phyloP scores from a whole-genome alignment of 1,140 invertebrate species.

The Pseudobourletiella spinata region DNA sequence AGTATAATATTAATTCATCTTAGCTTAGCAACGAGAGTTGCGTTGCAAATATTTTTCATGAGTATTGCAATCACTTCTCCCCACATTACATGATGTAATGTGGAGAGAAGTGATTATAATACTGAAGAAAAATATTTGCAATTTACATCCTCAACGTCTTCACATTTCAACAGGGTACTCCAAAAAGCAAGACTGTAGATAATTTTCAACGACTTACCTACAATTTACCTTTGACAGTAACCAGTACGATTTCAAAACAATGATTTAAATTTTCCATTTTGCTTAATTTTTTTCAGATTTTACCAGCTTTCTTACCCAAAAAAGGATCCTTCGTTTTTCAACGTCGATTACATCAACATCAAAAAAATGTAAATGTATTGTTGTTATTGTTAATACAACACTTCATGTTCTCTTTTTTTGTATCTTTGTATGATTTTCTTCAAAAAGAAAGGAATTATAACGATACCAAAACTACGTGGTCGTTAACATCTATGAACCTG shows the following conservation, averaged over 20 bases:
- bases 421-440: background rate
- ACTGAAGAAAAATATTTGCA: too few species aligned
- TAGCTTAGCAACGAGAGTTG: too few species aligned
- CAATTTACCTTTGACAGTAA: background rate
- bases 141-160: too few species aligned
- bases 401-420: background rate
- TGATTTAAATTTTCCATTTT: background rate
- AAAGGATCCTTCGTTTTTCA: background rate
- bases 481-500: too few species aligned
- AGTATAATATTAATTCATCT: background rate
- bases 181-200: background rate
- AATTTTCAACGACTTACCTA: background rate
- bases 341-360: conserved; percentile 3
- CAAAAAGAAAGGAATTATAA: background rate
- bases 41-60: too few species aligned
- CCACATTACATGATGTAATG: too few species aligned
- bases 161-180: background rate
- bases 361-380: conserved; percentile 9
- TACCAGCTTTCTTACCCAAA: conserved; percentile 5
- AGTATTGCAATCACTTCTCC: background rate
- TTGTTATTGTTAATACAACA: background rate
- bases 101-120: background rate
- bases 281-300: background rate
- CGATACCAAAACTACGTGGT: too few species aligned
- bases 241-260: background rate